phyloP scores from a whole-genome alignment of 2,113 vertebrate genomes.

The Pseudopodoces humilis region DNA sequence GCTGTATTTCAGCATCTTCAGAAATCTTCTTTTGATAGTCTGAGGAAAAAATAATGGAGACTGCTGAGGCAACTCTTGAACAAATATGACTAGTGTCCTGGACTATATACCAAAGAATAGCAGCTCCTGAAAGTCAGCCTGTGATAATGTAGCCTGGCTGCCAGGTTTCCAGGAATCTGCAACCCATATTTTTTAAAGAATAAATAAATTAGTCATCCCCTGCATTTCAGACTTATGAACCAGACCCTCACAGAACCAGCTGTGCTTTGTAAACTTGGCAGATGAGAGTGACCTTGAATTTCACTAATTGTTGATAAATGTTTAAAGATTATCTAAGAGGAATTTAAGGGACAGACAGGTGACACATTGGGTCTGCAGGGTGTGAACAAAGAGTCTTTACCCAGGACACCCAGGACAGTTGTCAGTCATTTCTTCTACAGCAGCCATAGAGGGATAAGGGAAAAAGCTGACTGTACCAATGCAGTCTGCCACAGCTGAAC shows the following conservation, averaged over 20 bases:
- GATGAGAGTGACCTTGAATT: background rate
- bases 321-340: background rate
- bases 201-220: background rate
- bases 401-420: background rate
- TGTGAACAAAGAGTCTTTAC: background rate
- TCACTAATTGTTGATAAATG: background rate
- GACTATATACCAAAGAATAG: background rate
- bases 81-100: background rate
- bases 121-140: background rate
- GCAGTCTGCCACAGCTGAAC: background rate
- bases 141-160: background rate
- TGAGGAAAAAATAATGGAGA: background rate
- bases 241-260: background rate
- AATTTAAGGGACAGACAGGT: background rate
- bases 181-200: background rate
- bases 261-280: background rate
- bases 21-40: background rate
- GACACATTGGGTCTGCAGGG: background rate
- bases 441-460: background rate
- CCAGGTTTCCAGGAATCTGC: background rate
- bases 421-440: background rate
- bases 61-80: background rate
- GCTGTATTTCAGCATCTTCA: background rate
- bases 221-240: background rate
- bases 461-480: background rate